Evolutionary conservation across 2,113 vertebrate genomes (phyloP).

Genomic region (Myotis brandtii): DNA sequence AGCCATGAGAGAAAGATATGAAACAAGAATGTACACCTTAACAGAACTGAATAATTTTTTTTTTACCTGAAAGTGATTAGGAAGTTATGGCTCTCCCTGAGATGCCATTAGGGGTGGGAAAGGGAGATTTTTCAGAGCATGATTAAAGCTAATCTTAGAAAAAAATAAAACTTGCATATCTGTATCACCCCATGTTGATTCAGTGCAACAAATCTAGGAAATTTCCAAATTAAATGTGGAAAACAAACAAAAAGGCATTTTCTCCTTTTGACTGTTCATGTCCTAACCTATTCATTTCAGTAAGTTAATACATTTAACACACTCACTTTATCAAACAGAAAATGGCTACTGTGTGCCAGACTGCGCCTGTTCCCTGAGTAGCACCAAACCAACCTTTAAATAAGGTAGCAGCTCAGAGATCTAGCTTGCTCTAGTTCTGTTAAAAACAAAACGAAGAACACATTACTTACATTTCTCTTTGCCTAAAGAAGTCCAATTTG

Average conservation of each 20-base stretch:
- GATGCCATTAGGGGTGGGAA: not conserved
- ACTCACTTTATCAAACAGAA: not conserved
- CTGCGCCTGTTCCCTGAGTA: not conserved
- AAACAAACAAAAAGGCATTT: not conserved
- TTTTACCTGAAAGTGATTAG: not conserved
- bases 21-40: not conserved
- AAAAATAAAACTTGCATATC: not conserved
- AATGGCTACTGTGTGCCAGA: not conserved
- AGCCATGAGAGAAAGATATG: not conserved
- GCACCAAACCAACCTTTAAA: not conserved
- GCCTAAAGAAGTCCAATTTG: not conserved
- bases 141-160: not conserved
- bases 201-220: not conserved
- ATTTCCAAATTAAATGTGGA: not conserved
- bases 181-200: not conserved
- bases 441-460: not conserved
- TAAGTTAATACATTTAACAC: not conserved
- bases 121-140: not conserved
- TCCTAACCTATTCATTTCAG: not conserved
- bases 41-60: not conserved
- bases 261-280: not conserved
- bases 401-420: not conserved
- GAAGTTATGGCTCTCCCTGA: not conserved
- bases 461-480: not conserved
- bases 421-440: not conserved